Conservation (phyloP, 2,797 vertebrate genomes). For the Pitangus sulphuratus region DNA sequence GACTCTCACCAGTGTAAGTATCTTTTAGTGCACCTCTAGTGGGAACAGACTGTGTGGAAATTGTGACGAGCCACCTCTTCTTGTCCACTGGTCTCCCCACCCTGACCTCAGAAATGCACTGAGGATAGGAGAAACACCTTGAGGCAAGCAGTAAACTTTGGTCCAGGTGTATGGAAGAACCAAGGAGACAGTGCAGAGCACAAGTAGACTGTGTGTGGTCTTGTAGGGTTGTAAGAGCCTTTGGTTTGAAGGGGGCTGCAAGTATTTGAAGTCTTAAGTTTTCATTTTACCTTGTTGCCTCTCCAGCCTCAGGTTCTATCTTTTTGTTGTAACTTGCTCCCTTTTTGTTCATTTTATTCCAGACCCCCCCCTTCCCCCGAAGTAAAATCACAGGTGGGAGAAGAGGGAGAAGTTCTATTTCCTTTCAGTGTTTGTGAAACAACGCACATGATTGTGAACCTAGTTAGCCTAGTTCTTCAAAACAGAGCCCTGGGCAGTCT, state of each 20-base stretch:
- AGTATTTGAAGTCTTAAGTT: background rate
- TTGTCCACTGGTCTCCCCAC: background rate
- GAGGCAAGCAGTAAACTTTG: background rate
- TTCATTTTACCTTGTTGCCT: background rate
- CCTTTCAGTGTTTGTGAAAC: background rate
- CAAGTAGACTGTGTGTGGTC: accelerated
- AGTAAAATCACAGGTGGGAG: background rate
- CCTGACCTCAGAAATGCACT: background rate
- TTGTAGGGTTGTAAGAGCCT: background rate
- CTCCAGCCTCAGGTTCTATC: background rate
- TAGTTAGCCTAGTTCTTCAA: background rate
- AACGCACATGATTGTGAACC: background rate
- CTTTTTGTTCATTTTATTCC: background rate
- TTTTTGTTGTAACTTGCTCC: background rate
- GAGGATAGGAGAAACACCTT: background rate
- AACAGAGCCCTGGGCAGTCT: background rate
- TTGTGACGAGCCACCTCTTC: background rate
- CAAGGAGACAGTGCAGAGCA: background rate
- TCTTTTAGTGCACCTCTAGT: background rate
- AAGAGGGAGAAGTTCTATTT: background rate
- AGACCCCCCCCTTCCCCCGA: background rate
- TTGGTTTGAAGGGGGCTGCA: background rate
- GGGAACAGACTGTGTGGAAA: background rate
- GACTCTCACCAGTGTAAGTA: conserved; percentile 89
- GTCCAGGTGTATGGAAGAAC: background rate